A percentile compares a stretch with the other conserved stretches of the same genome.
Evolutionary conservation across 2,797 vertebrate genomes (phyloP).

Genomic region (Etheostoma nigrum): DNA sequence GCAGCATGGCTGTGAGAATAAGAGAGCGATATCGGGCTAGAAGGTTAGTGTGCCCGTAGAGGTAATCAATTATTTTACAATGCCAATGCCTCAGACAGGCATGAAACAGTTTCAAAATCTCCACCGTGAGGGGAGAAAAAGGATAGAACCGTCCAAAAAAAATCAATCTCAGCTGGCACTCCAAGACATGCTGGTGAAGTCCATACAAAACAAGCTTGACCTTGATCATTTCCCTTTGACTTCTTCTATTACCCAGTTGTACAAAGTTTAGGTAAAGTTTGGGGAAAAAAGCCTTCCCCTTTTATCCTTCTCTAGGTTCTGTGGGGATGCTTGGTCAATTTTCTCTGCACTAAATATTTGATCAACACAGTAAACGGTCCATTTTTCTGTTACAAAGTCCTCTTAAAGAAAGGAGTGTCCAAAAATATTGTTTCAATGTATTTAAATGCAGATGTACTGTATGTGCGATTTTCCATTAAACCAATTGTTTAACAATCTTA

Average conservation of each 20-base stretch:
- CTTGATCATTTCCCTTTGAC: conserved; percentile 38
- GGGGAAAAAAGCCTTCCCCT: not conserved
- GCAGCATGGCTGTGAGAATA: conserved; percentile 10
- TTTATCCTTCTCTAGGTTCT: not conserved
- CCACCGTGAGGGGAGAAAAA: conserved; percentile 28
- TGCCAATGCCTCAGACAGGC: conserved; percentile 32
- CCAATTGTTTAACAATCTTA: not conserved
- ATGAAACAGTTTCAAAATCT: conserved; percentile 43
- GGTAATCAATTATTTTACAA: conserved; percentile 32
- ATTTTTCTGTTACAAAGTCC: conserved; percentile 15
- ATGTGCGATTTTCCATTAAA: not conserved
- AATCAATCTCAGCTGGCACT: not conserved
- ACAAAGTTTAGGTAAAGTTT: conserved; percentile 37
- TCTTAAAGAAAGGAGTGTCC: not conserved
- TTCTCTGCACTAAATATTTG: conserved; percentile 36
- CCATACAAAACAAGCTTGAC: conserved; percentile 30
- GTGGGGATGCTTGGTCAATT: conserved; percentile 15
- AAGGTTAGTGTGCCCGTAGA: conserved; percentile 17
- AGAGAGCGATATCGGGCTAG: not conserved
- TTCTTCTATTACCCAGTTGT: conserved; percentile 27
- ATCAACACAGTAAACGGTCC: conserved; percentile 25
- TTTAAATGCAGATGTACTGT: not conserved
- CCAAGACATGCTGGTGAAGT: conserved; percentile 11
- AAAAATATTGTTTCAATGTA: not conserved
- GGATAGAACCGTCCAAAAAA: conserved; percentile 14